Evolutionary conservation across 1,140 invertebrate species (phyloP), one percentile per base, ranked within the genome.

Genomic region (Uloborus diversus): DNA sequence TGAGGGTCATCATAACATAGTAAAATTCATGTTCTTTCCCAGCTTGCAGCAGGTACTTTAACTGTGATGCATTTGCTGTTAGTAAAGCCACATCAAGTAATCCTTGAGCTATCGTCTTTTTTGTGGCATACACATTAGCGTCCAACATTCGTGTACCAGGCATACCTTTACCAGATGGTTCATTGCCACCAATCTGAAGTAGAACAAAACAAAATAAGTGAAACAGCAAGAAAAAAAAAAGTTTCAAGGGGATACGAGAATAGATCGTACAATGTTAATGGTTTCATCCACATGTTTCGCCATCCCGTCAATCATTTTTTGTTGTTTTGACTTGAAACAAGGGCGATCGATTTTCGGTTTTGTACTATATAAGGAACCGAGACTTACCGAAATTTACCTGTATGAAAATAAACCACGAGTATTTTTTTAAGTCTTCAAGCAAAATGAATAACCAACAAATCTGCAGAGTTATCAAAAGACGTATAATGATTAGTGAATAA

Each of bases 111-210:
- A 95, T 93, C 0, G 94, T 95, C 86, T 95, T 95, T 86, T 94
- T 95, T 2, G 93, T 95, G 0, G 94, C 93, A 90, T 94, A 94
- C 71, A 90, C 89, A 86, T 94, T 94, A 0, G 92, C 90, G 82
- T 94, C 93, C 83, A 95, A 33, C 27, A 32, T 32, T 17, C 42
- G n/a, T 14, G 17, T 17, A 14, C 14, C 11, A 4, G 30, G 4
- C 33, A n/a, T n/a, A 7, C 25, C 53, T 20, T 49, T 59, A 2
- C 23, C 56, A 7, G 47, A n/a, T 25, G 49, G 49, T 30, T 61
- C 71, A 4, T 49, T 62, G 25, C 17, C 32, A 47, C 49, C 49
- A 37, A 27, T 57, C 73, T 78, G 27, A 7, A 64, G 47, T 9
- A n/a, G 30, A 20, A 37, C 23, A 1, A 35, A 64, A 64, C 11